Conservation (phyloP, 37 sponge, comb jelly and placozoan species). For the Chondrilla cf. caribensis region DNA sequence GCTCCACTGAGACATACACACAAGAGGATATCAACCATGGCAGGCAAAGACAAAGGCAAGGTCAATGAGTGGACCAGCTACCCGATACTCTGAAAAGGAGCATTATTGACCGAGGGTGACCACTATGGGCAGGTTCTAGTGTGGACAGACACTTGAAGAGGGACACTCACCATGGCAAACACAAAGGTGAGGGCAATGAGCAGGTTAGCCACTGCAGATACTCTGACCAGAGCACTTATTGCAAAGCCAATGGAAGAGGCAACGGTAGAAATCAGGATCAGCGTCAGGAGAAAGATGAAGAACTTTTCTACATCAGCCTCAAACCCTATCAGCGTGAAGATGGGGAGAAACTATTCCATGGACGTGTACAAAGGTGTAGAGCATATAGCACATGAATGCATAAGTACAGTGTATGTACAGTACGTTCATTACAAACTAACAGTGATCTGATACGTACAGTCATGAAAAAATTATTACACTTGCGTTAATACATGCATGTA, state of each 20-base stretch:
- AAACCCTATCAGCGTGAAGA: slow-evolving; percentile 55
- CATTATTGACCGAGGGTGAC: no score
- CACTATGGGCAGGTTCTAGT: no score
- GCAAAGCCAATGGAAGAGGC: slow-evolving; percentile 51
- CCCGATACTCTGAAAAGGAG: no score
- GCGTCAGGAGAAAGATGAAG: slow-evolving; percentile 64
- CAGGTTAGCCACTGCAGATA: slow-evolving; percentile 49
- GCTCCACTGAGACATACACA: no score
- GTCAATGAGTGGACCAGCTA: no score
- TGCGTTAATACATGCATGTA: no score
- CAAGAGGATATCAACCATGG: not conserved
- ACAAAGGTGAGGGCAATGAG: slow-evolving; percentile 61
- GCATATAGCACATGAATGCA: no score
- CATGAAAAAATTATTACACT: not conserved
- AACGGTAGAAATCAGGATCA: slow-evolving; percentile 45
- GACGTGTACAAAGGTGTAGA: no score
- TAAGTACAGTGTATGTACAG: no score
- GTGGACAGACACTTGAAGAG: no score
- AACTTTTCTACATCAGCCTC: slow-evolving; percentile 41
- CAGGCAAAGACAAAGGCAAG: no score
- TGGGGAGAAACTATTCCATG: not conserved
- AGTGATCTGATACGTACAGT: not conserved
- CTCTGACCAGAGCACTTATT: slow-evolving; percentile 51
- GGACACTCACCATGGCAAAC: slow-evolving; percentile 48
- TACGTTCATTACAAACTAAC: no score